phyloP scores from a whole-genome alignment of 2,888 invertebrate genomes.

The Oscheius onirici region DNA sequence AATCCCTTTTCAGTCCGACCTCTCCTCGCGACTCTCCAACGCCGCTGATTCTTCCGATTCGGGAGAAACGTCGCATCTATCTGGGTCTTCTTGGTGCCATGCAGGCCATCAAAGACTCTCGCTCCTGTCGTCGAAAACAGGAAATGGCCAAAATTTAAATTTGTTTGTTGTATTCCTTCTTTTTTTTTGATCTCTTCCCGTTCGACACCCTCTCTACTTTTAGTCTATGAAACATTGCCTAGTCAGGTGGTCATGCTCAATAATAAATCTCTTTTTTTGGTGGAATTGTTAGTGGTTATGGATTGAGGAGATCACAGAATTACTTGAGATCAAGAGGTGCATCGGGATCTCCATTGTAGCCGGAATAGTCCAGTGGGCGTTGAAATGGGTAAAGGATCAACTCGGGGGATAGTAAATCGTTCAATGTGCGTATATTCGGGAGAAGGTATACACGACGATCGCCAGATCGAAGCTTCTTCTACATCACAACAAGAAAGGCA shows the following conservation, averaged over 20 bases:
- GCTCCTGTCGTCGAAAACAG: background rate
- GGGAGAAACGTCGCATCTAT: slow-evolving; percentile 3
- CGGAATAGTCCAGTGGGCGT: too few species aligned
- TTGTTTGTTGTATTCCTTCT: background rate
- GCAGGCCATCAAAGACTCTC: slow-evolving; percentile 19
- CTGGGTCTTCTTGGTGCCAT: slow-evolving; percentile 29
- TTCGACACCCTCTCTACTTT: background rate
- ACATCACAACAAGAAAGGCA: too few species aligned
- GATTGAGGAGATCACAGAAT: too few species aligned
- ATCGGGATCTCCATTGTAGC: too few species aligned
- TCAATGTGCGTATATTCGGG: too few species aligned
- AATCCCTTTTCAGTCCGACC: background rate
- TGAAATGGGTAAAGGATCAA: too few species aligned
- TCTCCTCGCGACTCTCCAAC: slow-evolving; percentile 11
- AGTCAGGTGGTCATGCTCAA: slow-evolving; percentile 33
- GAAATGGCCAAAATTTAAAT: slow-evolving; percentile 6
- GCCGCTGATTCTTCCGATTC: background rate
- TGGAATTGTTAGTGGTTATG: too few species aligned
- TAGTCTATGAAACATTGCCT: slow-evolving; percentile 9
- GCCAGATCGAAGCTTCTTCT: too few species aligned
- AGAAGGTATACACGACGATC: too few species aligned
- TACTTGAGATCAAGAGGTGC: too few species aligned
- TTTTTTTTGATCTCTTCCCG: slow-evolving; percentile 1
- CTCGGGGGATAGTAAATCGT: too few species aligned
- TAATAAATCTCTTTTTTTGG: background rate